These are phyloP conservation scores for Acrocephalus arundinaceus DNA, from an alignment of 2,113 vertebrate genomes.

Conservation along the genomic window DNA sequence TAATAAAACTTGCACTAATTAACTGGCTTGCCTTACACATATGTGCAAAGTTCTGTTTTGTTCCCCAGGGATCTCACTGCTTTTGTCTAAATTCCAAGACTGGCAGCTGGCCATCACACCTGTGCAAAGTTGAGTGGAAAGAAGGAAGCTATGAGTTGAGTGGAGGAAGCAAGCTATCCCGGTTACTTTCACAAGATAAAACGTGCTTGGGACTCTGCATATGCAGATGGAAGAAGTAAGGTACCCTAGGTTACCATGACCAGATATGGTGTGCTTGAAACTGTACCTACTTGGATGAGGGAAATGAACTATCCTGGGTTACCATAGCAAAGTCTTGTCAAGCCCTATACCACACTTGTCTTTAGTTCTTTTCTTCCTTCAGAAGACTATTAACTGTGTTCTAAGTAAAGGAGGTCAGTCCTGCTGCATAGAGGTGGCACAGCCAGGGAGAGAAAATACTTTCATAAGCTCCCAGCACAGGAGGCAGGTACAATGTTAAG, in stretches of 20 bases:
- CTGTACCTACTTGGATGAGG: no score
- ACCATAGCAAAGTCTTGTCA: not conserved
- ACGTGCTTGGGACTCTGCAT: fast-evolving
- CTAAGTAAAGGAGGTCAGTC: not conserved
- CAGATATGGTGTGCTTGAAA: not conserved
- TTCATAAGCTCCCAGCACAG: not conserved
- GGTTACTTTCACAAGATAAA: not conserved
- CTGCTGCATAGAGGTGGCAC: not conserved
- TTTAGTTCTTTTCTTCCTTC: not conserved
- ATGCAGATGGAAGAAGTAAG: fast-evolving
- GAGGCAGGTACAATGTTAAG: not conserved
- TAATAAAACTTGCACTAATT: not conserved
- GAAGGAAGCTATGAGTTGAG: not conserved
- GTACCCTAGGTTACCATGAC: not conserved
- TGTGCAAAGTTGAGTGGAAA: not conserved
- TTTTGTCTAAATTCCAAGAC: not conserved
- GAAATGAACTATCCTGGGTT: not conserved
- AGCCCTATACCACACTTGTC: not conserved
- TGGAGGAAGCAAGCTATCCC: not conserved
- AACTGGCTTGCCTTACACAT: not conserved
- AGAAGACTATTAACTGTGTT: not conserved
- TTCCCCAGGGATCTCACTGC: not conserved
- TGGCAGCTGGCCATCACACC: not conserved
- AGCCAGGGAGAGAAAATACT: not conserved
- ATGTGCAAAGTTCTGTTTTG: not conserved